A percentile compares a stretch with the other conserved stretches of the same genome.
phyloP scores from a whole-genome alignment of 2,888 invertebrate genomes.

The Horisme vitalbata region DNA sequence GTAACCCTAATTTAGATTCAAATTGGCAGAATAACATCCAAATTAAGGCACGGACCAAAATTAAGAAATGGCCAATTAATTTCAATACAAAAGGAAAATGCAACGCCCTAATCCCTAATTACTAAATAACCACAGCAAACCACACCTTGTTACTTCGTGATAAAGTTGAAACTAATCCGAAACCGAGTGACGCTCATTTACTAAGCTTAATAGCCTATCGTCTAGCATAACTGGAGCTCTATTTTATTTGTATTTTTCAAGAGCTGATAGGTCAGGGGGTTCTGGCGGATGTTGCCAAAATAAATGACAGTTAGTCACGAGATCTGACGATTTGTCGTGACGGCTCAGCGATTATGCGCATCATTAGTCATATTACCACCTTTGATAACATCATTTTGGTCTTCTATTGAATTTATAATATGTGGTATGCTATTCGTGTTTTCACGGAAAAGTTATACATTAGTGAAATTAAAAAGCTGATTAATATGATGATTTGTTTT shows the following conservation, averaged over 20 bases:
- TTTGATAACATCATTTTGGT: slow-evolving; percentile 70
- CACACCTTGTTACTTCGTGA: slow-evolving; percentile 23
- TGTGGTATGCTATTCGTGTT: slow-evolving; percentile 32
- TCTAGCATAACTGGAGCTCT: slow-evolving; percentile 43
- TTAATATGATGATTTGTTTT: neutral
- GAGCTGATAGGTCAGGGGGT: slow-evolving; percentile 19
- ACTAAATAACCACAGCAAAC: slow-evolving; percentile 23
- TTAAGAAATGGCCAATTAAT: slow-evolving; percentile 53
- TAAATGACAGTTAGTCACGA: slow-evolving; percentile 72
- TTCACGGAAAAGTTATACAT: slow-evolving; percentile 21
- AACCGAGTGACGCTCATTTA: slow-evolving; percentile 40
- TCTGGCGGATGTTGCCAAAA: slow-evolving; percentile 45
- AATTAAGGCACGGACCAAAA: slow-evolving; percentile 49
- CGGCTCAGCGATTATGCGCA: slow-evolving; percentile 69
- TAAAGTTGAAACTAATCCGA: slow-evolving; percentile 37
- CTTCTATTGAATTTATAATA: slow-evolving; percentile 55
- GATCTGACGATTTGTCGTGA: slow-evolving; percentile 75
- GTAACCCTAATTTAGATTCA: neutral
- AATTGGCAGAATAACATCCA: slow-evolving; percentile 17
- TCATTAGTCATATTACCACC: slow-evolving; percentile 80
- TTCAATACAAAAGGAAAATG: slow-evolving; percentile 51
- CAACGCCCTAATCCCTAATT: slow-evolving; percentile 47
- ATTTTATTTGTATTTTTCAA: slow-evolving; percentile 2
- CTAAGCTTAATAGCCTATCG: slow-evolving; percentile 40
- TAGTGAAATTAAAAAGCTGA: slow-evolving; percentile 19